These are phyloP conservation scores for Oligia latruncula DNA, from an alignment of 2,888 invertebrate species.

Conservation along the genomic window DNA sequence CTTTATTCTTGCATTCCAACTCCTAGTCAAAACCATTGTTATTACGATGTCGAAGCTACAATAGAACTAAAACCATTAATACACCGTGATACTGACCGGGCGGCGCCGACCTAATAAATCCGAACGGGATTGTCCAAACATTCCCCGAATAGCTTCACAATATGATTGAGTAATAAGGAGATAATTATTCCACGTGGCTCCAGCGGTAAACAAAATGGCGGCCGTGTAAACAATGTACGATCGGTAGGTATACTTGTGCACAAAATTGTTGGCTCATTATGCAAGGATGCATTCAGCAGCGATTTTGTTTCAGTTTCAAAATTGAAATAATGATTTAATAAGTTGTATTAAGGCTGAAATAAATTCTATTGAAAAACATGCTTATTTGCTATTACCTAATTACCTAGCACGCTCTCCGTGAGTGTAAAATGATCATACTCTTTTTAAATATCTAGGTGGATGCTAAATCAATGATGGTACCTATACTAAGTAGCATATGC, in stretches of 20 bases:
- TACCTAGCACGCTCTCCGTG: no score
- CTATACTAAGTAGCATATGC: background rate
- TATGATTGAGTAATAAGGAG: constrained; percentile 84
- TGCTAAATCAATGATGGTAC: background rate
- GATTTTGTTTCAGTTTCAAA: background rate
- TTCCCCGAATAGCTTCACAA: constrained; percentile 79
- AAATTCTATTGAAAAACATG: background rate
- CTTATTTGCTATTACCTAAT: background rate
- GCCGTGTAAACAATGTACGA: constrained; percentile 66
- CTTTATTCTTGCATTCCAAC: background rate
- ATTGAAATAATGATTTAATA: background rate
- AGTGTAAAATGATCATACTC: background rate
- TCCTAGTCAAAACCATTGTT: constrained; percentile 16
- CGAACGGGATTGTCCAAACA: constrained; percentile 75
- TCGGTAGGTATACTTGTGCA: constrained; percentile 52
- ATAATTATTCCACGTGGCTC: constrained; percentile 83
- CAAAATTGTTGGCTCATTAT: constrained; percentile 36
- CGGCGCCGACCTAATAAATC: constrained; percentile 72
- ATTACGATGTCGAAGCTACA: constrained; percentile 39
- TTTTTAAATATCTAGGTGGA: no score
- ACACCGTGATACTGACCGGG: constrained; percentile 58
- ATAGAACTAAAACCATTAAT: constrained; percentile 49
- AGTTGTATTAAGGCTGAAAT: background rate
- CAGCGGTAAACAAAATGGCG: constrained; percentile 72
- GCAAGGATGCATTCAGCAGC: constrained; percentile 10